Percentiles rank a stretch among this genome's conserved stretches.
These are phyloP conservation scores for Nomada flava DNA, from an alignment of 2,888 invertebrate species.

Conservation along the genomic window DNA sequence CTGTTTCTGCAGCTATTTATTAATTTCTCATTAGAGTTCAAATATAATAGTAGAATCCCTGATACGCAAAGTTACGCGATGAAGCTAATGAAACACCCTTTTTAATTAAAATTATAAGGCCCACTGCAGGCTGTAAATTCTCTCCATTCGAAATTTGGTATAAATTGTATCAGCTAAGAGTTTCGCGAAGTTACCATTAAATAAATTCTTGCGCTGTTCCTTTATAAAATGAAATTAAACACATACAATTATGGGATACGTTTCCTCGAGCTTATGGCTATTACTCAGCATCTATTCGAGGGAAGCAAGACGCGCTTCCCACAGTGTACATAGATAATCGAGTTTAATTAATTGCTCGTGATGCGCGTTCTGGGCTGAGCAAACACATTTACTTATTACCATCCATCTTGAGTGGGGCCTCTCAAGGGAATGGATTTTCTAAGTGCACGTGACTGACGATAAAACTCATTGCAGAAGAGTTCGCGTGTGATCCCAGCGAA, in stretches of 20 bases:
- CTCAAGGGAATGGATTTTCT: conserved; percentile 80
- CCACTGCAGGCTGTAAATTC: too few species aligned
- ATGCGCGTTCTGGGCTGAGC: conserved; percentile 77
- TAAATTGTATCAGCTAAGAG: neutral
- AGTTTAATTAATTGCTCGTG: conserved; percentile 82
- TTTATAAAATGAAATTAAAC: conserved; percentile 22
- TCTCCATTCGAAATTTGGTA: neutral
- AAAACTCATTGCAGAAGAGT: conserved; percentile 71
- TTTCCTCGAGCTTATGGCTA: conserved; percentile 71
- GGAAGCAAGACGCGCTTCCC: conserved; percentile 72
- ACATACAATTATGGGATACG: conserved; percentile 67
- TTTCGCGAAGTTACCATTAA: too few species aligned
- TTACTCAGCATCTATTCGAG: conserved; percentile 73
- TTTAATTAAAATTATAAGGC: too few species aligned
- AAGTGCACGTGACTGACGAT: conserved; percentile 75
- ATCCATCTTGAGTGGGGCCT: conserved; percentile 79
- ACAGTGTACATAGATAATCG: conserved; percentile 82
- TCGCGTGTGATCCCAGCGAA: conserved; percentile 68
- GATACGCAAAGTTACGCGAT: too few species aligned
- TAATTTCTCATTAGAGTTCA: too few species aligned
- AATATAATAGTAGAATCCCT: too few species aligned
- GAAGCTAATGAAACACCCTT: too few species aligned
- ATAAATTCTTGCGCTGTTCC: neutral
- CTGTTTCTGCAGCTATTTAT: too few species aligned
- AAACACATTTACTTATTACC: conserved; percentile 83